Conservation (phyloP, 1,140 invertebrate species). For the Heterodera schachtii region DNA sequence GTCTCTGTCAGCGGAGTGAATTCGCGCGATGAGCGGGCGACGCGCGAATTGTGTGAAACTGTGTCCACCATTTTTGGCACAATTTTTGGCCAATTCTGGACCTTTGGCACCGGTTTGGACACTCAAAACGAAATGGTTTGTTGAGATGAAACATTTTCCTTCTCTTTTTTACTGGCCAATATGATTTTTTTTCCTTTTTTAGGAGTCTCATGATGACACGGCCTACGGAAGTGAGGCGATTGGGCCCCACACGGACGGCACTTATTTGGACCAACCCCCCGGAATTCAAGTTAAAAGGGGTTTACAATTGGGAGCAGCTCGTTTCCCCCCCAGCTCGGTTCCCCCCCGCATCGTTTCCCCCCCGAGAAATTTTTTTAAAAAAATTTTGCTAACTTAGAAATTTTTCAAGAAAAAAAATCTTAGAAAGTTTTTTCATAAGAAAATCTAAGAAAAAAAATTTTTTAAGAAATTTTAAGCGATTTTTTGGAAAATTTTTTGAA, state of each 20-base stretch:
- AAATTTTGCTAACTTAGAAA: no score
- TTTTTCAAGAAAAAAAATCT: no score
- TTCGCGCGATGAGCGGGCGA: conserved; percentile 46
- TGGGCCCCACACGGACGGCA: conserved; percentile 73
- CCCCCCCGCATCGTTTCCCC: no score
- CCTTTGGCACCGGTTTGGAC: conserved; percentile 44
- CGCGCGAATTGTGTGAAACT: conserved; percentile 49
- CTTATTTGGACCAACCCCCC: conserved; percentile 76
- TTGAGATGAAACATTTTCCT: not conserved
- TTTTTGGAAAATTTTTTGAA: no score
- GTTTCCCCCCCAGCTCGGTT: no score
- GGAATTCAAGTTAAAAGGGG: conserved; percentile 68
- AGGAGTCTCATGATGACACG: conserved; percentile 71
- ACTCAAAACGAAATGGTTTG: conserved; percentile 25
- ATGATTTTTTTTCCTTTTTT: not conserved
- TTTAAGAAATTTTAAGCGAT: no score
- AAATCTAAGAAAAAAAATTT: no score
- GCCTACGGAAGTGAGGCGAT: conserved; percentile 71
- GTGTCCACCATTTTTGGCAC: conserved; percentile 57
- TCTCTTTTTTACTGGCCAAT: no score
- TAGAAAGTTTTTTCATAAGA: no score
- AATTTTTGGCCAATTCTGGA: conserved; percentile 60
- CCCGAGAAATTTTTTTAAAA: no score
- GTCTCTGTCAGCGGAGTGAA: conserved; percentile 54
- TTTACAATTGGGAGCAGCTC: no score